Evolutionary conservation across 1,140 invertebrate genomes (phyloP), one percentile per base, ranked within the genome.

Genomic region (Drosophila neocordata): DNA sequence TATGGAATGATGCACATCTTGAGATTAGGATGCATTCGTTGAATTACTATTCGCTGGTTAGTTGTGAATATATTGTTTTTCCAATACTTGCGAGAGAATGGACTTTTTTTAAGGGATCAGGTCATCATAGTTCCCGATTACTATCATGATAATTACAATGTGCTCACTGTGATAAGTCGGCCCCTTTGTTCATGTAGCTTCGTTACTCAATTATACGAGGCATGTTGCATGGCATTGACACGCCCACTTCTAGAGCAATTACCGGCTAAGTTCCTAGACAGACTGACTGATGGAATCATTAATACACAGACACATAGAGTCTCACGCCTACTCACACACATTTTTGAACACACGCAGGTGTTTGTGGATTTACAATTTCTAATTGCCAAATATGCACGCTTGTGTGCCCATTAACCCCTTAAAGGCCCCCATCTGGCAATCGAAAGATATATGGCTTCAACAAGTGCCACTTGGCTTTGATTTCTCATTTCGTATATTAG

Each of bases 391-490:
- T 61, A 38, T 44, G 58, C 58, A 61, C 58, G 58, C 58, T 59
- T 41, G 31, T 59, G 34, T 59, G 34, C 41, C 41, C 41, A 41
- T n/a, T 38, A 58, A 58, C 31, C 37, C 58, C 35, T 13, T 58
- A 35, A 31, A 55, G 12, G 3, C 52, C 6, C 41, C 6, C 8
- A 1, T 18, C 44, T 15, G 12, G 7, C 52, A n/a, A 53, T 6
- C 3, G 3, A 31, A 31, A 31, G 27, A 48, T 15, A 53, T 13
- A 18, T 22, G n/a, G n/a, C 12, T 15, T n/a, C 15, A 34, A 63
- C 61, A 63, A 63, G 48, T 63, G 61, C 24, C 44, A 63, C 61
- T 63, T 63, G 44, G 48, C 44, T 51, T 63, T 34, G 53, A 56
- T 34, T 56, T 56, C 9, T 24, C n/a, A 27, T 27, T 55, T 55